Evolutionary conservation across 2,888 invertebrate species (phyloP).

Genomic region (Parthenolecanium corni): DNA sequence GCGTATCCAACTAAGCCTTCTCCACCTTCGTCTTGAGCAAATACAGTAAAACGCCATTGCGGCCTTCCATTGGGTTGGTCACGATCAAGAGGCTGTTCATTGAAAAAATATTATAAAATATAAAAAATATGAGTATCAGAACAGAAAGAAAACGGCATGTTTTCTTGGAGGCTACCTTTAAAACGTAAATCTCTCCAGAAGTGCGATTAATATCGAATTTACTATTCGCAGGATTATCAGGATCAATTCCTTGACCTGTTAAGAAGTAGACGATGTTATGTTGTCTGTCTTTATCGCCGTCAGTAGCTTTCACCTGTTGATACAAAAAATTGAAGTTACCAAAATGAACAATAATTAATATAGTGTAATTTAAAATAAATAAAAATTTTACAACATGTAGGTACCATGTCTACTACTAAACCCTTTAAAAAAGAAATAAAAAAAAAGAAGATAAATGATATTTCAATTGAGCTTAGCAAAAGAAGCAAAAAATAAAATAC

Average conservation of each 20-base stretch:
- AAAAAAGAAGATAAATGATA: too few relatives aligned
- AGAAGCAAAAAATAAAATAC: too few relatives aligned
- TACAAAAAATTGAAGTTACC: slow-evolving; percentile 8
- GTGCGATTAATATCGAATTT: slow-evolving; percentile 94
- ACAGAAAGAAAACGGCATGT: background rate
- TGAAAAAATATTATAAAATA: too few relatives aligned
- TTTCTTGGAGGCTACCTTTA: slow-evolving; percentile 52
- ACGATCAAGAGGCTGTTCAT: slow-evolving; percentile 73
- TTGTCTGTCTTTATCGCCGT: slow-evolving; percentile 88
- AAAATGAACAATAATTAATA: background rate
- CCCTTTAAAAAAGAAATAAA: background rate
- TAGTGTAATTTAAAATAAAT: too few relatives aligned
- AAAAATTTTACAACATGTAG: background rate
- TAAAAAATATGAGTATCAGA: background rate
- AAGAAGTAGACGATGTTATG: slow-evolving; percentile 93
- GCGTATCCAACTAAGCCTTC: slow-evolving; percentile 93
- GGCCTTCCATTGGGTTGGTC: slow-evolving; percentile 94
- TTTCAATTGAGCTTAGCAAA: too few relatives aligned
- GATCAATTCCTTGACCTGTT: slow-evolving; percentile 90
- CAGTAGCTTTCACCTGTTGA: slow-evolving; percentile 81
- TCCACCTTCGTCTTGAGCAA: slow-evolving; percentile 91
- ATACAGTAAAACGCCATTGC: slow-evolving; percentile 91
- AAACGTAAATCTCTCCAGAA: slow-evolving; percentile 87
- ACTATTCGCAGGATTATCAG: slow-evolving; percentile 86
- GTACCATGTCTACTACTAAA: background rate